Percentiles rank a stretch among this genome's conserved stretches.
These are phyloP conservation scores for Semaprochilodus insignis DNA, from an alignment of 2,797 vertebrate species.

Conservation along the genomic window DNA sequence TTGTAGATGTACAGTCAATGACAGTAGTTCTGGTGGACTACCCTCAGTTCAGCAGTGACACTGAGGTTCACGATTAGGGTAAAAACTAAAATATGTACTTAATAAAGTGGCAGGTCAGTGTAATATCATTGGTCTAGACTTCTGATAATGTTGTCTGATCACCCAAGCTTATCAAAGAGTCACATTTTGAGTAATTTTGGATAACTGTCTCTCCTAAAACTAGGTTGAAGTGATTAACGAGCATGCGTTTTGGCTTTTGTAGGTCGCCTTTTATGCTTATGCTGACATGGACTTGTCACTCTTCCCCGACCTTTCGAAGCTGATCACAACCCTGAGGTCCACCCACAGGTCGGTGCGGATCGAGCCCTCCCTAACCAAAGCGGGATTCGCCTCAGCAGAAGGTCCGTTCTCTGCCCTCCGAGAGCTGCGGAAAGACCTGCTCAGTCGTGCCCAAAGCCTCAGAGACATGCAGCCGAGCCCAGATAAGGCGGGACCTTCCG, in stretches of 20 bases:
- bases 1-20: too few species aligned
- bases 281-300: constrained; percentile 59
- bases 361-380: background rate
- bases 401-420: constrained; percentile 65
- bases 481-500: constrained; percentile 11
- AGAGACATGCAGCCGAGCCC: constrained; percentile 38
- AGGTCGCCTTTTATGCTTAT: constrained; percentile 65
- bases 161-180: too few species aligned
- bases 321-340: constrained; percentile 51
- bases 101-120: too few species aligned
- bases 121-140: too few species aligned
- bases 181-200: too few species aligned
- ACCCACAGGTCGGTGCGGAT: constrained; percentile 52
- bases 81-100: too few species aligned
- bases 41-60: too few species aligned
- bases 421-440: constrained; percentile 62
- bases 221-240: background rate
- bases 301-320: background rate
- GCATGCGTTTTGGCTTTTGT: constrained; percentile 23
- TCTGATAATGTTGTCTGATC: too few species aligned
- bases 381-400: constrained; percentile 45
- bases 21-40: too few species aligned
- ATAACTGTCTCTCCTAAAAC: background rate
- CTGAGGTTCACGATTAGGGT: too few species aligned
- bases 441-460: constrained; percentile 32